Percentiles rank a stretch among this genome's conserved stretches.
Evolutionary conservation across 2,113 vertebrate genomes (phyloP).

Genomic region (Chlorodrepanis virens): DNA sequence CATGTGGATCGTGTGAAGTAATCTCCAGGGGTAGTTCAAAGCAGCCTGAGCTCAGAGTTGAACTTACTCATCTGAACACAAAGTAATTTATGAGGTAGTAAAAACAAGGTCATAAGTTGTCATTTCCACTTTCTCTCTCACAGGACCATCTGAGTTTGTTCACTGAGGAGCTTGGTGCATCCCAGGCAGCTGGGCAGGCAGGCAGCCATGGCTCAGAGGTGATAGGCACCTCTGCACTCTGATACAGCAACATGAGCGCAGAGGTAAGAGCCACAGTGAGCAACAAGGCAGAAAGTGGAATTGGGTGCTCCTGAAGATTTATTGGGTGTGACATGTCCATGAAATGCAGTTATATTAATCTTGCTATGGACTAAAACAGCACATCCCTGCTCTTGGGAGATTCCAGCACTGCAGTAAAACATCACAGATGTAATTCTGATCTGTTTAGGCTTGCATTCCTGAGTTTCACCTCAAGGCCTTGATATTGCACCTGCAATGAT

Average conservation of each 20-base stretch:
- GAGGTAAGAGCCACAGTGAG: not conserved
- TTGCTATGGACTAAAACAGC: not conserved
- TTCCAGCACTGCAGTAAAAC: not conserved
- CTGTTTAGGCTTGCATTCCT: not conserved
- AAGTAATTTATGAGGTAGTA: not conserved
- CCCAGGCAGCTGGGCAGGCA: not conserved
- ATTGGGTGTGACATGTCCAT: not conserved
- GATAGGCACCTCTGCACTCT: not conserved
- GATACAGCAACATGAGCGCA: not conserved
- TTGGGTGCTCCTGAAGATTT: not conserved
- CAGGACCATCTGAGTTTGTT: not conserved
- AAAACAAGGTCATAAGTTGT: not conserved
- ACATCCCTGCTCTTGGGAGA: not conserved
- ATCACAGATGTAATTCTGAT: not conserved
- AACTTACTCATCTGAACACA: not conserved
- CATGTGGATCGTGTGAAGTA: not conserved
- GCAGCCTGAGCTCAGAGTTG: not conserved
- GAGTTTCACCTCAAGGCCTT: not conserved
- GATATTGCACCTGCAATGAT: not conserved
- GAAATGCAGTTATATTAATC: not conserved
- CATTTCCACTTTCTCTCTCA: not conserved
- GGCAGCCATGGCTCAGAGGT: not conserved
- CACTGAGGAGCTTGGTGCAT: not conserved
- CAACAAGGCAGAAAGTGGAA: not conserved
- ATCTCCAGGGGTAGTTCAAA: not conserved